Evolutionary conservation across 2,113 vertebrate species (phyloP).

Genomic region (Spilogale gracilis): DNA sequence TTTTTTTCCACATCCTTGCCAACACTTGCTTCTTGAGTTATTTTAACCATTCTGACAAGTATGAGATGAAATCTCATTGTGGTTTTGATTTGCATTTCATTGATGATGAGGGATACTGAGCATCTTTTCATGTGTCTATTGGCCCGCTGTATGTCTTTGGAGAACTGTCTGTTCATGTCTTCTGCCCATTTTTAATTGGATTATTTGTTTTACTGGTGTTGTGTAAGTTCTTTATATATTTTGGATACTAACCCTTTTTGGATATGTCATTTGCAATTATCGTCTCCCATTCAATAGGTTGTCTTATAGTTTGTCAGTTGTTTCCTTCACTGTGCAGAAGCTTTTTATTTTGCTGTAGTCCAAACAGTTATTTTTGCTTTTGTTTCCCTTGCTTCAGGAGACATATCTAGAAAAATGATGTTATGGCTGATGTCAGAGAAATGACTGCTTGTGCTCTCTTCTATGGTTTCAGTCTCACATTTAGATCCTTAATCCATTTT

Average conservation of each 20-base stretch:
- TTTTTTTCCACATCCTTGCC: background rate
- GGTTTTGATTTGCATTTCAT: background rate
- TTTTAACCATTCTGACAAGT: background rate
- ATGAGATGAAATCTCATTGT: background rate
- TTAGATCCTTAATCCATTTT: background rate
- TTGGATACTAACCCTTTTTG: too few relatives aligned
- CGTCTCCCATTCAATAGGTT: too few relatives aligned
- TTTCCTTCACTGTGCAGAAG: too few relatives aligned
- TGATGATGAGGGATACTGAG: background rate
- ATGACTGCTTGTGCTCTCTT: background rate
- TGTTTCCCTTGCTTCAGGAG: too few relatives aligned
- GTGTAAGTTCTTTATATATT: too few relatives aligned
- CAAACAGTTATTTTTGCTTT: too few relatives aligned
- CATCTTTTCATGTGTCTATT: background rate
- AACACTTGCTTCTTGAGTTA: background rate
- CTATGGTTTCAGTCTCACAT: background rate
- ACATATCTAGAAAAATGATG: background rate
- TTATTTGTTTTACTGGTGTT: too few relatives aligned
- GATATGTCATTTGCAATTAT: too few relatives aligned
- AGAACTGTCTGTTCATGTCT: background rate
- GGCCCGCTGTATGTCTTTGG: background rate
- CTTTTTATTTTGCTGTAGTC: too few relatives aligned
- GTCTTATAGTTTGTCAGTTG: too few relatives aligned
- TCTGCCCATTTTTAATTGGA: background rate
- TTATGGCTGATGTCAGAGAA: background rate